phyloP scores from a whole-genome alignment of 2,797 vertebrate species.

The Loris lydekkerianus region DNA sequence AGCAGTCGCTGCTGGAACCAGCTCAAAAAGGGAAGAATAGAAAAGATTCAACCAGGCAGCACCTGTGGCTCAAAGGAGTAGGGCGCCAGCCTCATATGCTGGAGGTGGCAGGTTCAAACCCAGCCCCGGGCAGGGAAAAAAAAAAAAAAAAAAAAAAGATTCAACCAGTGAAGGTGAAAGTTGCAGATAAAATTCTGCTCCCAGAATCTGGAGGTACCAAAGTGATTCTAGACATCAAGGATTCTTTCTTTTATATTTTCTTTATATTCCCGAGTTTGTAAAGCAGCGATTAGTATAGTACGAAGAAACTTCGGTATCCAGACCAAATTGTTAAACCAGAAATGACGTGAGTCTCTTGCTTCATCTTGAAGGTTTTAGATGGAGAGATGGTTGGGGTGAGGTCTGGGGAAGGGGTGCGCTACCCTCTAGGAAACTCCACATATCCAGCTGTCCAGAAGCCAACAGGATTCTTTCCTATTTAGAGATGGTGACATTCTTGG shows the following conservation, averaged over 20 bases:
- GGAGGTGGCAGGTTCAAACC: too few relatives aligned
- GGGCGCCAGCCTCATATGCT: too few relatives aligned
- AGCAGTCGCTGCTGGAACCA: too few relatives aligned
- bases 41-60: not conserved
- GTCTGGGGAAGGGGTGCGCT: not conserved
- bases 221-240: not conserved
- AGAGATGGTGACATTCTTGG: slow-evolving; percentile 96
- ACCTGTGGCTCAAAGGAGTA: too few relatives aligned
- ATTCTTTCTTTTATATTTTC: not conserved
- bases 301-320: not conserved
- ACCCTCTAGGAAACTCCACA: not conserved
- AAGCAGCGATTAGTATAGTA: slow-evolving; percentile 39
- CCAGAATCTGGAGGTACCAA: not conserved
- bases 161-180: not conserved
- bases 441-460: not conserved
- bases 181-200: not conserved
- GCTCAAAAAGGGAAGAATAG: not conserved
- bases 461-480: slow-evolving; percentile 96
- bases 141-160: not conserved
- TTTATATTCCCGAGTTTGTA: slow-evolving; percentile 43
- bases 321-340: slow-evolving; percentile 46
- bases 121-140: too few relatives aligned
- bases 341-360: slow-evolving; percentile 13
- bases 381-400: not conserved
- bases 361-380: not conserved